A percentile compares a stretch with the other conserved stretches of the same genome.
phyloP scores from a whole-genome alignment of 1,140 invertebrate genomes.

The Bilobella aurantiaca region DNA sequence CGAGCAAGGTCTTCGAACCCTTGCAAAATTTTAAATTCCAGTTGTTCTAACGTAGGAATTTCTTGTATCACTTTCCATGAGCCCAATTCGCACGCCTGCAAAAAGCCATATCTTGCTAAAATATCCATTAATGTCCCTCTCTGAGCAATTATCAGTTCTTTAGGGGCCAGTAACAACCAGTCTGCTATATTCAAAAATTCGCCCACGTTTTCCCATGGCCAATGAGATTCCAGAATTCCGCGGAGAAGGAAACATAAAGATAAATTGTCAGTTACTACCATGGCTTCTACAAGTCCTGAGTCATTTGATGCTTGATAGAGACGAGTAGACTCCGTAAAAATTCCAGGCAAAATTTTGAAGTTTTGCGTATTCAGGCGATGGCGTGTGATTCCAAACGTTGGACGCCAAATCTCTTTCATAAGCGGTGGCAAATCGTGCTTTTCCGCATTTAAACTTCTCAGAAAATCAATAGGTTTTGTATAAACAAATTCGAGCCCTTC shows the following conservation, averaged over 20 bases:
- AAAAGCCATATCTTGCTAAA: background rate
- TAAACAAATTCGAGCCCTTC: background rate
- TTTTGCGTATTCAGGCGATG: background rate
- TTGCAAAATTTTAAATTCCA: background rate
- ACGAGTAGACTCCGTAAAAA: background rate
- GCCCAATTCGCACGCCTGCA: background rate
- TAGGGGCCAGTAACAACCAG: background rate
- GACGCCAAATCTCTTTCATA: background rate
- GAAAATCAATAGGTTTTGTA: background rate
- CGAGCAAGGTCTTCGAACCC: background rate
- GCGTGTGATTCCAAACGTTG: background rate
- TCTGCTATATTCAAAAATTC: background rate
- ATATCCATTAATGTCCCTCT: background rate
- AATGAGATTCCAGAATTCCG: background rate
- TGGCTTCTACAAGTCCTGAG: background rate
- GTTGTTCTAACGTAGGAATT: background rate
- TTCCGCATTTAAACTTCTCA: background rate
- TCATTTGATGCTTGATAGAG: too few species aligned
- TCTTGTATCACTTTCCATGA: too few species aligned
- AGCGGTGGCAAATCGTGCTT: background rate
- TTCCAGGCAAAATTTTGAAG: background rate
- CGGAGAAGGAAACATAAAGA: background rate
- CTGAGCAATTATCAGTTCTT: background rate
- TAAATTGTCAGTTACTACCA: background rate
- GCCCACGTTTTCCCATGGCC: background rate